Evolutionary conservation across 2,888 invertebrate species (phyloP).

Genomic region (Chymomyza amoena): DNA sequence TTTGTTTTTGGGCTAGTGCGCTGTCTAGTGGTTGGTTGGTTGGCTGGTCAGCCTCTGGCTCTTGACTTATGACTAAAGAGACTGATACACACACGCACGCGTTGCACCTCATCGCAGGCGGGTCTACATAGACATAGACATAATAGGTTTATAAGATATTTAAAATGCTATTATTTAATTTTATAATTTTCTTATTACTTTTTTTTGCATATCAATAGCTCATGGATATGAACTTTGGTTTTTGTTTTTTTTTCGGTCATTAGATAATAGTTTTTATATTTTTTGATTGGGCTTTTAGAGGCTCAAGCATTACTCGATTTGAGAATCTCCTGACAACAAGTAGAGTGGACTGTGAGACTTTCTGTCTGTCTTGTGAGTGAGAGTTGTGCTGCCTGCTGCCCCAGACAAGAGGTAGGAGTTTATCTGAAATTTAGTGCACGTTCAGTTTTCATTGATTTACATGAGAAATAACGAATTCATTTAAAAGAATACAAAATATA

Average conservation of each 20-base stretch:
- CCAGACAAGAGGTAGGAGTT: slow-evolving; percentile 77
- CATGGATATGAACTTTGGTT: slow-evolving; percentile 39
- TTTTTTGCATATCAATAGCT: slow-evolving; percentile 18
- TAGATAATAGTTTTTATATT: slow-evolving; percentile 21
- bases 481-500: slow-evolving; percentile 59
- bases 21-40: slow-evolving; percentile 59
- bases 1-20: slow-evolving; percentile 56
- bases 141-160: slow-evolving; percentile 40
- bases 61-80: slow-evolving; percentile 39
- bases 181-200: slow-evolving; percentile 53
- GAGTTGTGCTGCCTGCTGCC: slow-evolving; percentile 70
- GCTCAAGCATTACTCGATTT: slow-evolving; percentile 46
- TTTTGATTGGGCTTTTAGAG: slow-evolving; percentile 52
- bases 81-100: slow-evolving; percentile 29
- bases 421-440: slow-evolving; percentile 79
- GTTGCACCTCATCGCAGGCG: neutral
- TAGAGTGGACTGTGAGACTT: slow-evolving; percentile 59
- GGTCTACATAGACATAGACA: slow-evolving; percentile 38
- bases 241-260: slow-evolving; percentile 27
- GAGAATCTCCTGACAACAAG: slow-evolving; percentile 53
- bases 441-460: slow-evolving; percentile 76
- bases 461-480: slow-evolving; percentile 46
- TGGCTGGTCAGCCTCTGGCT: slow-evolving; percentile 29
- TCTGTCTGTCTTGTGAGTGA: slow-evolving; percentile 69
- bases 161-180: slow-evolving; percentile 38